Base-by-base conservation (phyloP, 2,797 vertebrate genomes). In the Rhinogobio ventralis region DNA sequence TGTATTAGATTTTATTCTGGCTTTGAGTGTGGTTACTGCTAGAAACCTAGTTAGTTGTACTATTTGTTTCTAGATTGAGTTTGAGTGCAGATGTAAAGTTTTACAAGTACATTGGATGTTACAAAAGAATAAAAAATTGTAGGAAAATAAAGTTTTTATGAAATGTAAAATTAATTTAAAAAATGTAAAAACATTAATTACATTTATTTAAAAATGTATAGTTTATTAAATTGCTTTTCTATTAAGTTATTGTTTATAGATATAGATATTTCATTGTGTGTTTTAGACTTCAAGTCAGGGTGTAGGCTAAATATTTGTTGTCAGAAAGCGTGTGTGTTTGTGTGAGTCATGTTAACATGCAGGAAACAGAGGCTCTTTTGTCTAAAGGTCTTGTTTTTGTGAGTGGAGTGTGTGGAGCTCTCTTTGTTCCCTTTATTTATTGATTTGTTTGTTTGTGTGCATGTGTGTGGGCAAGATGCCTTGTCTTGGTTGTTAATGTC, bases 331-430 rank as follows among this genome's bases (percentile, higher is more conserved):
- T 42, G 78, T 74, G 53, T 42, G 45, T 73, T 66, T 55, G 51
- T 42, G 72, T 66, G 64, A 72, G 79, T 84, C 72, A 78, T 81
- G 67, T 91, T 89, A 90, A 88, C 89, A 91, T 77, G 81, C 91
- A 60, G 86, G 67, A 36, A 91, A 95, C 94, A 95, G 90, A 92
- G 92, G 90, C 89, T 49, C 91, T 94, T 94, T 95, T 95, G 95
- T 95, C 78, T 86, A 81, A 90, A 87, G 87, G 89, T 91, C 93
- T 95, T 94, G 92, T 94, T 94, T 94, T 94, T 93, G 89, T 92
- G 92, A 92, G 91, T 93, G 92, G 90, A 92, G 90, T 90, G 90
- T 94, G 90, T 93, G 53, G 42, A 90, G 87, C 86, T 92, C 57
- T 53, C 91, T 94, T 94, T 92, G 91, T 95, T 93, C 89, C 88